Conservation (phyloP, 2,888 invertebrate genomes). For the Trissonchulus sp. region DNA sequence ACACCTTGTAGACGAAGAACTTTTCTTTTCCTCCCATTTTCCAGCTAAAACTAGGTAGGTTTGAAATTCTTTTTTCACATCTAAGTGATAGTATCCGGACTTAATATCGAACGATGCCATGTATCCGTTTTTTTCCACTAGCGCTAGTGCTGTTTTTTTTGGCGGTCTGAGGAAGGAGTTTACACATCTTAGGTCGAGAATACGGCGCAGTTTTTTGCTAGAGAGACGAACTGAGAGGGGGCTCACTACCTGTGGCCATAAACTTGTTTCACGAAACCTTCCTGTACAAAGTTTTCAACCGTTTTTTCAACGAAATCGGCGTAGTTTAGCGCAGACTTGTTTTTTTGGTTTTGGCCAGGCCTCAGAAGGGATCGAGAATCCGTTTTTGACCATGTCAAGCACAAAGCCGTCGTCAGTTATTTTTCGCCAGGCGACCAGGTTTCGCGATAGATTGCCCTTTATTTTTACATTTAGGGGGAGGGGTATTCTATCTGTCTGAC, state of each 20-base stretch:
- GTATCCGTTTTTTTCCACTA: background rate
- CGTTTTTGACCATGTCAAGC: too few relatives aligned
- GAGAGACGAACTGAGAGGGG: conserved; percentile 3
- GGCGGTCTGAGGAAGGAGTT: background rate
- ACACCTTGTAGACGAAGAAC: background rate
- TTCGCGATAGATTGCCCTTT: too few relatives aligned
- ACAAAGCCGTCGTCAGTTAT: too few relatives aligned
- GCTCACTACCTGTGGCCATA: background rate
- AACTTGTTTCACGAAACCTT: background rate
- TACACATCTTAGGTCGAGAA: conserved; percentile 8
- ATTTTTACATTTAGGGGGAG: too few relatives aligned
- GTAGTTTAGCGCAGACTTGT: background rate
- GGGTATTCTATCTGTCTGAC: too few relatives aligned
- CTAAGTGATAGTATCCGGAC: conserved; percentile 14
- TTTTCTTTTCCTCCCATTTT: background rate
- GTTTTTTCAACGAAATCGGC: background rate
- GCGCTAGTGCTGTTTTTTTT: background rate
- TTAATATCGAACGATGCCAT: conserved; percentile 6
- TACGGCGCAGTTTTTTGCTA: background rate
- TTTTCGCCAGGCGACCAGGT: too few relatives aligned
- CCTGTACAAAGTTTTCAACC: background rate
- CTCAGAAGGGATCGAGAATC: too few relatives aligned
- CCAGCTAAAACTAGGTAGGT: conserved; percentile 3
- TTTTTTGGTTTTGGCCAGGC: too few relatives aligned
- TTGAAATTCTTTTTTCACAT: conserved; percentile 1